phyloP scores from a whole-genome alignment of 2,113 vertebrate species.

The Chunga burmeisteri region DNA sequence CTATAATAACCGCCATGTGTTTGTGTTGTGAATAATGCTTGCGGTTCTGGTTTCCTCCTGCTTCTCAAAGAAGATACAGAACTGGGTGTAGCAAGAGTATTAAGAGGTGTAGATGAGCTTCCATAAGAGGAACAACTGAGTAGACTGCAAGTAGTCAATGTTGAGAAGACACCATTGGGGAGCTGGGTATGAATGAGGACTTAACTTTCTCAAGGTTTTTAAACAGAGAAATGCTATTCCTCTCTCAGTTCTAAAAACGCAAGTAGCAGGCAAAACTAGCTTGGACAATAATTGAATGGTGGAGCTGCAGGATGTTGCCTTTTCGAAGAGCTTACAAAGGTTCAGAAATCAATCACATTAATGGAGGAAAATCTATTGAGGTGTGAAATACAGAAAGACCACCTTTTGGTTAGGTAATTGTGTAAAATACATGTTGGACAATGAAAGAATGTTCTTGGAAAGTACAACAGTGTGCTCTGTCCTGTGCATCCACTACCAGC shows the following conservation, averaged over 20 bases:
- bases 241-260: background rate
- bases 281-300: background rate
- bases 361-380: background rate
- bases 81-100: background rate
- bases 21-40: background rate
- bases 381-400: background rate
- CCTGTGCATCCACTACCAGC: background rate
- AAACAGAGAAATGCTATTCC: background rate
- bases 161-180: background rate
- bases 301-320: background rate
- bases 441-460: background rate
- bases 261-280: background rate
- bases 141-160: background rate
- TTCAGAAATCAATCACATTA: background rate
- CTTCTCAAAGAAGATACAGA: background rate
- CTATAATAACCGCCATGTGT: background rate
- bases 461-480: background rate
- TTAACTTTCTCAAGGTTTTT: too few relatives aligned
- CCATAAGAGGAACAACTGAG: background rate
- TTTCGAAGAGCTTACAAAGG: background rate
- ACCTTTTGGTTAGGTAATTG: background rate
- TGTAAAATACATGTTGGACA: background rate
- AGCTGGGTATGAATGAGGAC: background rate
- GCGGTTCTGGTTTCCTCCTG: background rate
- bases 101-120: background rate